Percentiles rank a stretch among this genome's conserved stretches.
phyloP scores from a whole-genome alignment of 2,797 vertebrate species.

The Tachyglossus aculeatus region DNA sequence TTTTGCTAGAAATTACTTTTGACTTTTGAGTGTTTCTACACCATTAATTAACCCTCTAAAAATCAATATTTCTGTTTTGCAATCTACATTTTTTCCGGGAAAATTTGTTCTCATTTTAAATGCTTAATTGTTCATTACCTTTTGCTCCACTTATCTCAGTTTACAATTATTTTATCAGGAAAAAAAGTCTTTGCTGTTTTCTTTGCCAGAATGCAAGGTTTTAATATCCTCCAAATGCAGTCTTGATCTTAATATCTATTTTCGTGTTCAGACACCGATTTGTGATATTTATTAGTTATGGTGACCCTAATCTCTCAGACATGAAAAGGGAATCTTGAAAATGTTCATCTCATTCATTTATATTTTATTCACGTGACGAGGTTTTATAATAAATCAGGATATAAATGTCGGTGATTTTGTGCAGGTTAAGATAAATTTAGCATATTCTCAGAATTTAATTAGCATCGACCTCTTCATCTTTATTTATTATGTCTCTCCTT shows the following conservation, averaged over 20 bases:
- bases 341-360: not conserved
- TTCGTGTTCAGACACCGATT: not conserved
- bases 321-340: not conserved
- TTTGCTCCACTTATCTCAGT: conserved; percentile 27
- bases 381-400: conserved; percentile 9
- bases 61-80: too few species aligned
- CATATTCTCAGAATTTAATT: not conserved
- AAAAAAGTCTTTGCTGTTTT: not conserved
- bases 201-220: not conserved
- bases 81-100: conserved; percentile 10
- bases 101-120: not conserved
- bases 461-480: not conserved
- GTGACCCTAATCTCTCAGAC: not conserved
- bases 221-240: conserved; percentile 39
- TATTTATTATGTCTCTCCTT: fast-evolving
- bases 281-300: conserved; percentile 16
- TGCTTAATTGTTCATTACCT: conserved; percentile 31
- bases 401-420: not conserved
- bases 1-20: too few species aligned
- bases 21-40: too few species aligned
- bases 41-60: too few species aligned
- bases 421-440: conserved; percentile 4
- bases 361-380: not conserved
- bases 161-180: conserved; percentile 26
- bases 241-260: conserved; percentile 7